phyloP scores from a whole-genome alignment of 2,888 invertebrate species.

The Aphelenchoides bicaudatus region DNA sequence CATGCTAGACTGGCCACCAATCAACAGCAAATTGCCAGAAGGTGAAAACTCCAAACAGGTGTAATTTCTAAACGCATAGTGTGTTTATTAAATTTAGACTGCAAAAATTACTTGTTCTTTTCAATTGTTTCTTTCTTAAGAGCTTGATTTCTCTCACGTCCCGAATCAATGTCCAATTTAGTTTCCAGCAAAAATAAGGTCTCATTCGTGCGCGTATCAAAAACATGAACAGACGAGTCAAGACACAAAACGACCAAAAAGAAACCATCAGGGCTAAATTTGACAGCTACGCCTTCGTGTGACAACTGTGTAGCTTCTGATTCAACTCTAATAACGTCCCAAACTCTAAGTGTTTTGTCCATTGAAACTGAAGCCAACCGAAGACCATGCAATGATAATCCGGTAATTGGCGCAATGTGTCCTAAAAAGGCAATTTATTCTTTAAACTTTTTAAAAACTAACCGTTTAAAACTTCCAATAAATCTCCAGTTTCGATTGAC shows the following conservation, averaged over 20 bases:
- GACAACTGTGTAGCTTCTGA: slow-evolving; percentile 32
- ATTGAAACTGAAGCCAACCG: slow-evolving; percentile 77
- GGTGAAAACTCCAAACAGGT: slow-evolving; percentile 86
- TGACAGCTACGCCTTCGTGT: slow-evolving; percentile 69
- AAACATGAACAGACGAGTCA: slow-evolving; percentile 79
- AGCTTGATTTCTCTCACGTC: slow-evolving; percentile 76
- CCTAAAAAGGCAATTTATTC: slow-evolving; percentile 3
- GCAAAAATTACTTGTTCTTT: slow-evolving; percentile 41
- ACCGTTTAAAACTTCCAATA: slow-evolving; percentile 82
- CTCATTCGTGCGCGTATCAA: slow-evolving; percentile 67
- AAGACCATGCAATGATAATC: slow-evolving; percentile 24
- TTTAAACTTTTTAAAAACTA: neutral
- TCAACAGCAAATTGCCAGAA: slow-evolving; percentile 82
- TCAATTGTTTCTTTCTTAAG: slow-evolving; percentile 78
- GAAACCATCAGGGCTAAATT: slow-evolving; percentile 82
- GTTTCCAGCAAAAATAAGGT: slow-evolving; percentile 80
- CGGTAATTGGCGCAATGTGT: slow-evolving; percentile 85
- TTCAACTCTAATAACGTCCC: slow-evolving; percentile 79
- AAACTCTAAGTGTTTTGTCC: slow-evolving; percentile 85
- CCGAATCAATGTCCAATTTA: slow-evolving; percentile 80
- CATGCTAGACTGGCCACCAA: slow-evolving; percentile 87
- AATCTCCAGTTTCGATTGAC: slow-evolving; percentile 85
- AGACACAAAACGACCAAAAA: slow-evolving; percentile 88
- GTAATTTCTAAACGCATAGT: slow-evolving; percentile 72
- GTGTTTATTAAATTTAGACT: neutral